Conservation (phyloP, 2,888 invertebrate species). For the Cosmia trapezina region DNA sequence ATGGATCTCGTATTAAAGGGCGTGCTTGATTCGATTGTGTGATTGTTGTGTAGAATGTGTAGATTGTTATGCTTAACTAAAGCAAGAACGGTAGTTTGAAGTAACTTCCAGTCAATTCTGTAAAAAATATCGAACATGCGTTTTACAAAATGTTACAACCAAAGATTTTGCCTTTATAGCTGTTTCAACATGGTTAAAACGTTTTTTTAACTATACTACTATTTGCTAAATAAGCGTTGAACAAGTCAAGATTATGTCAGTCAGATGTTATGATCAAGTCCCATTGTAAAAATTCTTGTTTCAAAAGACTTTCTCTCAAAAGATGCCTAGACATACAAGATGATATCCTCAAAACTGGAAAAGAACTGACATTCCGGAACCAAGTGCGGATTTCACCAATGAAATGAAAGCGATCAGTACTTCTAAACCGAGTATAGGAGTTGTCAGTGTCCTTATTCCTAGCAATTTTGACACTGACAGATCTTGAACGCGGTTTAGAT, state of each 20-base stretch:
- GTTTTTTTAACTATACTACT: neutral
- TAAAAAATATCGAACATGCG: neutral
- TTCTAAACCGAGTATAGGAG: too few species aligned
- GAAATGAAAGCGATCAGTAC: too few species aligned
- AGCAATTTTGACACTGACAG: too few species aligned
- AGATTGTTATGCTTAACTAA: constrained; percentile 17
- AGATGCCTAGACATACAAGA: neutral
- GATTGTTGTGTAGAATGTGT: constrained; percentile 7
- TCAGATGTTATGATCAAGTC: too few species aligned
- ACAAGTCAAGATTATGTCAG: too few species aligned
- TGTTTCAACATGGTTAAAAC: neutral
- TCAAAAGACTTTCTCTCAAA: neutral
- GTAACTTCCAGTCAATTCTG: neutral
- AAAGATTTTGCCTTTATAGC: neutral
- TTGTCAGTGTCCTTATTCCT: too few species aligned
- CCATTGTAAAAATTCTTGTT: too few species aligned
- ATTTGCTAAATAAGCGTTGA: neutral
- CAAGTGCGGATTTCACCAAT: too few species aligned
- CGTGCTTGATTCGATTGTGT: constrained; percentile 45
- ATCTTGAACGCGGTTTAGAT: too few species aligned
- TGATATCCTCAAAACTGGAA: too few species aligned
- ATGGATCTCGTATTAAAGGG: constrained; percentile 55
- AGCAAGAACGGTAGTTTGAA: constrained; percentile 21
- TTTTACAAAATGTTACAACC: neutral
- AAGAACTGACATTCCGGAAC: too few species aligned